phyloP scores from a whole-genome alignment of 2,797 vertebrate species.

The Euphonia xanthogaster region DNA sequence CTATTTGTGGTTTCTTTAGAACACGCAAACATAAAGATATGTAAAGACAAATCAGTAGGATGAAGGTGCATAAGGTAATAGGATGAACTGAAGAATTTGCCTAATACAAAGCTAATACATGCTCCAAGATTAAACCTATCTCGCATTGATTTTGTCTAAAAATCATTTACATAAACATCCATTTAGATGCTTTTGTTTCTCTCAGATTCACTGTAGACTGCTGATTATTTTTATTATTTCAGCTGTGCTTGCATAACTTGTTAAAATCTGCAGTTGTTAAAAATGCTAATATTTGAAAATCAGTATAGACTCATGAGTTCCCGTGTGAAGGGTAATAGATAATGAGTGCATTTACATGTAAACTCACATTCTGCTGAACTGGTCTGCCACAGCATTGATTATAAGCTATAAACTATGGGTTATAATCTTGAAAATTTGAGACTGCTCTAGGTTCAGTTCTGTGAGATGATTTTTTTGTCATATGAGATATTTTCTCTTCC shows the following conservation, averaged over 20 bases:
- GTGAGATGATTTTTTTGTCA: not conserved
- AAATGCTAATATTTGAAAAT: not conserved
- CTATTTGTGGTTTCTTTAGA: not conserved
- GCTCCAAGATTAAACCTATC: rapidly evolving
- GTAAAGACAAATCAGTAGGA: not conserved
- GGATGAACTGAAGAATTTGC: not conserved
- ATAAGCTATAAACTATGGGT: not conserved
- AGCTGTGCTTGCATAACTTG: not conserved
- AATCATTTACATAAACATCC: not conserved
- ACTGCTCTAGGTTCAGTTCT: not conserved
- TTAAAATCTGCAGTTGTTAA: not conserved
- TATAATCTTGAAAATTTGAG: not conserved
- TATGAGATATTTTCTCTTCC: not conserved
- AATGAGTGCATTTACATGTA: not conserved
- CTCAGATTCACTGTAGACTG: not conserved
- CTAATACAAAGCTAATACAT: not conserved
- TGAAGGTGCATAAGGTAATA: not conserved
- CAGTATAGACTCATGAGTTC: not conserved
- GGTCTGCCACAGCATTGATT: not conserved
- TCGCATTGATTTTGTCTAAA: not conserved
- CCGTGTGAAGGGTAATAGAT: not conserved
- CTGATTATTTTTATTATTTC: not conserved
- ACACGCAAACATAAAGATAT: not conserved
- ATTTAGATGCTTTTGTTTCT: not conserved
- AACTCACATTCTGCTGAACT: not conserved